phyloP scores from a whole-genome alignment of 2,797 vertebrate genomes.

The Hyperoplus immaculatus region DNA sequence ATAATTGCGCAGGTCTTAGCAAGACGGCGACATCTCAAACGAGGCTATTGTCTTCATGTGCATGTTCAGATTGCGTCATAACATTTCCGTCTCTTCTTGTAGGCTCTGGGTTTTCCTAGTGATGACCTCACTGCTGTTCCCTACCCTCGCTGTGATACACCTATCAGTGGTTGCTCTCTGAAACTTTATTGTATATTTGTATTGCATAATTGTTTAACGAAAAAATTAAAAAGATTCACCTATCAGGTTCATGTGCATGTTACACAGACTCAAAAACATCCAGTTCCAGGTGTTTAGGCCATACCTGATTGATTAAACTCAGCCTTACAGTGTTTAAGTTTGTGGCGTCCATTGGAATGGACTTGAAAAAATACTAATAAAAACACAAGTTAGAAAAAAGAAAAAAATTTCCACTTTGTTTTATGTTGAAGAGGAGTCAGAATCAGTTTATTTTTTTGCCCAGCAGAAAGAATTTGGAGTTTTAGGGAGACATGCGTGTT shows the following conservation, averaged over 20 bases:
- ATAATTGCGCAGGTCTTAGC: too few relatives aligned
- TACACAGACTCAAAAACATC: not conserved
- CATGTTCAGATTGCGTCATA: not conserved
- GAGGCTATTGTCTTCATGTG: not conserved
- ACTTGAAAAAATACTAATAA: not conserved
- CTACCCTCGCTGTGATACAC: slow-evolving; percentile 69
- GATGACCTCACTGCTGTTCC: slow-evolving; percentile 84
- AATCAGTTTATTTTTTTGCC: not conserved
- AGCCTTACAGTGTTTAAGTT: not conserved
- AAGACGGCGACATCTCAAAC: too few relatives aligned
- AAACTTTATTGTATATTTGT: slow-evolving; percentile 58
- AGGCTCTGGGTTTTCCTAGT: slow-evolving; percentile 73
- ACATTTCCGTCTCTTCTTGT: slow-evolving; percentile 6
- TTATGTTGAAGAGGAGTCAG: not conserved
- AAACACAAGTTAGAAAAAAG: not conserved
- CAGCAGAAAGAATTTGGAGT: not conserved
- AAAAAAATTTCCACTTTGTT: not conserved
- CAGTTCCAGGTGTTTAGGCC: not conserved
- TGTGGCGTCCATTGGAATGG: not conserved
- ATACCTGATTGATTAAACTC: not conserved
- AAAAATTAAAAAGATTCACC: not conserved
- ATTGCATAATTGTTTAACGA: too few relatives aligned
- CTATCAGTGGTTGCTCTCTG: slow-evolving; percentile 60
- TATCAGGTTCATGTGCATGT: not conserved
- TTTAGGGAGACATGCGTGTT: too few relatives aligned